Conservation (phyloP, 2,888 invertebrate species). For the Sussaba pulchella region DNA sequence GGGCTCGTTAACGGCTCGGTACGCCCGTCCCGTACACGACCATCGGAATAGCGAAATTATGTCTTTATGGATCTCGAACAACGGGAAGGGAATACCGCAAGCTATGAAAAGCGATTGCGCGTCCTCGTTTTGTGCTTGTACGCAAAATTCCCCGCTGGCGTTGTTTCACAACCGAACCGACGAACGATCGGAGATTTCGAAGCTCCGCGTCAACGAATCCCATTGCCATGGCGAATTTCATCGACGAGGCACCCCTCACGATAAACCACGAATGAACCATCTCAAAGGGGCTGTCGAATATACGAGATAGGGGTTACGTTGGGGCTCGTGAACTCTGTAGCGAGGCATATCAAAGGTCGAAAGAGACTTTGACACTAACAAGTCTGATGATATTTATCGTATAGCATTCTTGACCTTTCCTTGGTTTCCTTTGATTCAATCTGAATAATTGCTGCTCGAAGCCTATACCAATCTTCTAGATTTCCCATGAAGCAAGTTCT, state of each 20-base stretch:
- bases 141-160: slow-evolving; percentile 30
- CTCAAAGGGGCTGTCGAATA: neutral
- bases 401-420: too few species aligned
- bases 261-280: neutral
- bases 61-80: slow-evolving; percentile 43
- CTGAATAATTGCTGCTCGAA: too few species aligned
- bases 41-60: slow-evolving; percentile 51
- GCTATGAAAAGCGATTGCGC: neutral
- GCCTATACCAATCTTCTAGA: too few species aligned
- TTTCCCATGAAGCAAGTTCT: too few species aligned
- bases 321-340: neutral
- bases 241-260: neutral
- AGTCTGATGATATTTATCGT: too few species aligned
- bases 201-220: slow-evolving; percentile 12
- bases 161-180: slow-evolving; percentile 36
- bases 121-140: slow-evolving; percentile 15
- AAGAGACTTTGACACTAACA: too few species aligned
- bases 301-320: neutral
- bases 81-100: slow-evolving; percentile 8
- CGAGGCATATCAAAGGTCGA: too few species aligned
- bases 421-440: too few species aligned
- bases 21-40: slow-evolving; percentile 15
- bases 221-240: neutral
- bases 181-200: slow-evolving; percentile 33
- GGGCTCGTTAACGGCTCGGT: slow-evolving; percentile 40